Evolutionary conservation across 2,113 vertebrate genomes (phyloP), one percentile per base, ranked within the genome.

Genomic region (Aptenodytes forsteri): DNA sequence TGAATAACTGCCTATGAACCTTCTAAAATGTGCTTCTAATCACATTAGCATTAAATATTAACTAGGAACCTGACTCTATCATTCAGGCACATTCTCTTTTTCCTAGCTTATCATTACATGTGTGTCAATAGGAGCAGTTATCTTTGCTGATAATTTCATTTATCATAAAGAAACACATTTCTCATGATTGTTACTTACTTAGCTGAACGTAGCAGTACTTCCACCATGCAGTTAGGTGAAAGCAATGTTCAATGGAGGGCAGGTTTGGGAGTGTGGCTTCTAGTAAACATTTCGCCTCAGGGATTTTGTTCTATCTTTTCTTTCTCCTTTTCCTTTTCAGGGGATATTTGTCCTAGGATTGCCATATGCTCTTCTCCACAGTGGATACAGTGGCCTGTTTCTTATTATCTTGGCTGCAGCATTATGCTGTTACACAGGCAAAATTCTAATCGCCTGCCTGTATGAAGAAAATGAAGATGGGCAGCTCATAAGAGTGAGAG

Each of bases 311-410:
- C 52, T 73, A 47, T 62, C 62, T 76, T 52, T 91, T 94, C 55
- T 96, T 71, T 86, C 25, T 97, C 67, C 76, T 97, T 82, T 76
- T 89, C 77, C 64, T 89, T 56, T 90, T 34, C 92, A 98, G 98
- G 99, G 98, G 78, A 98, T 99, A 94, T 99, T 99, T 97, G 98
- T 98, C 80, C 82, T 98, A 97, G 98, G 98, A 90, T 87, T 99
- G 90, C 99, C 98, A 0, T 98, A 98, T 12, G 98, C 98, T 91
- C 93, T 99, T 87, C 98, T 99, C 58, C 97, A 97, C 70, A 99
- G 98, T 52, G 98, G 98, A 38, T 98, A 98, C 89, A 83, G 98
- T 70, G 98, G 98, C 47, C 93, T 99, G 34, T 90, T 98, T 82
- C 95, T 99, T 90, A 97, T 98, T 92, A 90, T 98, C 71, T 56